Conservation (phyloP, 2,113 vertebrate genomes). For the Apteryx owenii region DNA sequence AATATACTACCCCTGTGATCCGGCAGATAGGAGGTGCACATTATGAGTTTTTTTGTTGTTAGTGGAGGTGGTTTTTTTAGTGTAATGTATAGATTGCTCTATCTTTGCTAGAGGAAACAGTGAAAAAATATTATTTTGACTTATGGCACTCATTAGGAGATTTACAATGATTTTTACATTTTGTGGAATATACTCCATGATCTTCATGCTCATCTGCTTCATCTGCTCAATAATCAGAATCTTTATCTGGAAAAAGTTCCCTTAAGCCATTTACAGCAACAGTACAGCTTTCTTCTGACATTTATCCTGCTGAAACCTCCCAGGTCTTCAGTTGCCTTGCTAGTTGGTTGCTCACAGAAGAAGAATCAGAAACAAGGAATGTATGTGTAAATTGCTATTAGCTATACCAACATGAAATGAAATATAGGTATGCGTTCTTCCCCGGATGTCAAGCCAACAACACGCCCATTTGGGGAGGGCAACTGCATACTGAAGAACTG, state of each 20-base stretch:
- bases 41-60: neutral
- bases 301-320: neutral
- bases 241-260: neutral
- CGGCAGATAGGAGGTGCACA: neutral
- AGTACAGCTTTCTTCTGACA: neutral
- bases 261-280: neutral
- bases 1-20: neutral
- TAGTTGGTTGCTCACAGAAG: neutral
- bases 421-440: neutral
- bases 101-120: neutral
- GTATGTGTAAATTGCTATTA: neutral
- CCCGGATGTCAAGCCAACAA: neutral
- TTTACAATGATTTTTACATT: neutral
- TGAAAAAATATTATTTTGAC: neutral
- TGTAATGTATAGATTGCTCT: neutral
- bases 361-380: neutral
- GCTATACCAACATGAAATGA: neutral
- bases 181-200: neutral
- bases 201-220: neutral
- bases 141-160: neutral
- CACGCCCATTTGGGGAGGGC: neutral
- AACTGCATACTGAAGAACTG: neutral
- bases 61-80: neutral
- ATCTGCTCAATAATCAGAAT: neutral
- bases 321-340: neutral